phyloP scores from a whole-genome alignment of 2,113 vertebrate genomes.

The Puntigrus tetrazona region DNA sequence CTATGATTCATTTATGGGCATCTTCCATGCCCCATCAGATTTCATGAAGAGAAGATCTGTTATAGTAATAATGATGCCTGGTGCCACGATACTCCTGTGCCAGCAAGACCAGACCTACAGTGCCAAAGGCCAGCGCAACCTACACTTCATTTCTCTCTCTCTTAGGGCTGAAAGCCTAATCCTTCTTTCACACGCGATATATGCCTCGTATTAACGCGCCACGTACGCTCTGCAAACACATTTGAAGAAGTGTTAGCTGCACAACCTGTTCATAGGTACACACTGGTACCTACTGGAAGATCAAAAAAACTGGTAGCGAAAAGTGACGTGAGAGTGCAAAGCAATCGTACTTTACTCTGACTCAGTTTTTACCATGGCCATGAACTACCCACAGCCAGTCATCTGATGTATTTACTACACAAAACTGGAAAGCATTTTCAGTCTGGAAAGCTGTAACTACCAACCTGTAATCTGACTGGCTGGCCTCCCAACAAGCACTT shows the following conservation, averaged over 20 bases:
- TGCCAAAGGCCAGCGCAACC: neutral
- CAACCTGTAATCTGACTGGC: neutral
- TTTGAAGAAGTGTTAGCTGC: neutral
- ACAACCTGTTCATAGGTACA: neutral
- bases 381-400: neutral
- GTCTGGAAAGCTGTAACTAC: neutral
- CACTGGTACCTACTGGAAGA: constrained; percentile 39
- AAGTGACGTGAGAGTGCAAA: neutral
- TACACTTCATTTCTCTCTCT: neutral
- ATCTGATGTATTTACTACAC: neutral
- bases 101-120: neutral
- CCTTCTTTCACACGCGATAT: neutral
- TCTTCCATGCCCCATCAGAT: constrained; percentile 31
- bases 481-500: neutral
- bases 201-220: neutral
- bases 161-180: neutral
- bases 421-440: neutral
- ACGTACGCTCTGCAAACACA: neutral
- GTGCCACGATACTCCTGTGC: neutral
- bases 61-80: constrained; percentile 37
- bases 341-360: too few relatives aligned
- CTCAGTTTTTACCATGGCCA: neutral
- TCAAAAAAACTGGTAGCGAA: neutral
- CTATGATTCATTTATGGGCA: constrained; percentile 34
- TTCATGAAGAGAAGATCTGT: constrained; percentile 43